Evolutionary conservation across 2,113 vertebrate genomes (phyloP).

Genomic region (Rhipidura dahli): DNA sequence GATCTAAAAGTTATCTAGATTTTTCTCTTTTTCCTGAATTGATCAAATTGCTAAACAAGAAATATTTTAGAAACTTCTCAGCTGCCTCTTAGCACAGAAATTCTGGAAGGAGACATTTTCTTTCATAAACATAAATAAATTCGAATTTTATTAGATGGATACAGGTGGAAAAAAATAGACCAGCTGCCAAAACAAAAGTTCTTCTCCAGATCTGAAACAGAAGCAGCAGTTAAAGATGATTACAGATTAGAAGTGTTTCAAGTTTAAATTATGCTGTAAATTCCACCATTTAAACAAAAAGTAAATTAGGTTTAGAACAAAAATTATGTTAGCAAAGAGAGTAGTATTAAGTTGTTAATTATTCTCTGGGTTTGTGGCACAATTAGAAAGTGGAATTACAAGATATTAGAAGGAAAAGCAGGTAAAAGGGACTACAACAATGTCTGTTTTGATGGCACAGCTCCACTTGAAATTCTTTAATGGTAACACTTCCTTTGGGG

Average conservation of each 20-base stretch:
- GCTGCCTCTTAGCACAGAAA: not conserved
- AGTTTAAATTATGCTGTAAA: not conserved
- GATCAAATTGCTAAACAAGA: not conserved
- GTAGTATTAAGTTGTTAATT: not conserved
- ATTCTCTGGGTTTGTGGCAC: accelerated
- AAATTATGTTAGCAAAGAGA: not conserved
- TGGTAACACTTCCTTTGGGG: not conserved
- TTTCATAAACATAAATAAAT: not conserved
- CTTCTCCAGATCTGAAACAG: not conserved
- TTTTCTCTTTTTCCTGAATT: not conserved
- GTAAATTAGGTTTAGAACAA: not conserved
- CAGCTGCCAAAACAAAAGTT: not conserved
- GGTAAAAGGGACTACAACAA: not conserved
- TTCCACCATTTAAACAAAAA: not conserved
- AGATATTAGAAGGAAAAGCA: not conserved
- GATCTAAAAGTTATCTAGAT: not conserved
- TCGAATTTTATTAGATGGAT: not conserved
- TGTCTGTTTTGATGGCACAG: not conserved
- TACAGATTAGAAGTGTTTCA: not conserved
- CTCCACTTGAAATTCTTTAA: not conserved
- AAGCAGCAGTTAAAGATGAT: not conserved
- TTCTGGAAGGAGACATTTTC: not conserved
- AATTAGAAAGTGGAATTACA: not conserved
- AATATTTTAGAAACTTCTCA: not conserved
- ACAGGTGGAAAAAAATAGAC: not conserved